A percentile compares a stretch with the other conserved stretches of the same genome.
phyloP scores from a whole-genome alignment of 2,888 invertebrate species.

The Argyra leucocephala region DNA sequence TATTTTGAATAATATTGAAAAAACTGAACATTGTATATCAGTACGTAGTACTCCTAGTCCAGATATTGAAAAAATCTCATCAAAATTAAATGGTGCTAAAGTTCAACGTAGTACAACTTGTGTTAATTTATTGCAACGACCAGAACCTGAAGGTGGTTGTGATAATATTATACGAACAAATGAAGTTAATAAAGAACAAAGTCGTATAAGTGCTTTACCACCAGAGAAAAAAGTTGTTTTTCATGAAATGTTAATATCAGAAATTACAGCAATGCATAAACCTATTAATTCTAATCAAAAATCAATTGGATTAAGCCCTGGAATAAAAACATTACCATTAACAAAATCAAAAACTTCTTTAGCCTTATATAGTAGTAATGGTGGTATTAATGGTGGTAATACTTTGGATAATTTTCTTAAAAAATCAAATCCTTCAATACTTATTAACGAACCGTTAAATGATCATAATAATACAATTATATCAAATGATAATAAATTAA shows the following conservation, averaged over 20 bases:
- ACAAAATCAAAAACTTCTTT: background rate
- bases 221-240: slow-evolving; percentile 41
- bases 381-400: background rate
- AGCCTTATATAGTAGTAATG: slow-evolving; percentile 10
- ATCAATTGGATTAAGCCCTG: background rate
- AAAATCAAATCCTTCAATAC: too few species aligned
- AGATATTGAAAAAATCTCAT: background rate
- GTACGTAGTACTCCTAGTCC: slow-evolving; percentile 17
- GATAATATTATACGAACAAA: background rate
- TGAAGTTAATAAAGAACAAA: slow-evolving; percentile 7
- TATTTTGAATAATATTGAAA: slow-evolving; percentile 1
- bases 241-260: slow-evolving; percentile 62
- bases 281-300: background rate
- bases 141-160: slow-evolving; percentile 23
- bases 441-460: too few species aligned
- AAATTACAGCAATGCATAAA: slow-evolving; percentile 55
- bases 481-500: background rate
- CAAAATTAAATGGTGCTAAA: background rate
- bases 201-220: slow-evolving; percentile 16
- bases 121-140: slow-evolving; percentile 21
- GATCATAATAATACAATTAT: too few species aligned
- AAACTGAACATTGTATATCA: slow-evolving; percentile 21
- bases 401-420: too few species aligned
- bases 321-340: slow-evolving; percentile 12
- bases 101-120: slow-evolving; percentile 8